These are phyloP conservation scores for Herpetotheres cachinnans DNA, from an alignment of 2,113 vertebrate species.

Conservation along the genomic window DNA sequence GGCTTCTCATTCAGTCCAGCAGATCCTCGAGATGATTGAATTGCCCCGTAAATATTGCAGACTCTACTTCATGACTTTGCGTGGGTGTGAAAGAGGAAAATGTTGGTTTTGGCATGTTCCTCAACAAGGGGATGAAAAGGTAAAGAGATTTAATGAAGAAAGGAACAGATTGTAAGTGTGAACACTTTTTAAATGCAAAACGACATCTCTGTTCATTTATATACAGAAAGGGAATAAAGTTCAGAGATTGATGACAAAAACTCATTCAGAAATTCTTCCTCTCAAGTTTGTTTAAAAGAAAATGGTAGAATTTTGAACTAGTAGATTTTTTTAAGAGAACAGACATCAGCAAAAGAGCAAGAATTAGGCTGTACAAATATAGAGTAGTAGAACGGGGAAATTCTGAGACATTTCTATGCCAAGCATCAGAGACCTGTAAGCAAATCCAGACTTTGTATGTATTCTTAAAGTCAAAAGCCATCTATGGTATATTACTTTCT, in stretches of 20 bases:
- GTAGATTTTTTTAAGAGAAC: background rate
- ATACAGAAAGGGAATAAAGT: background rate
- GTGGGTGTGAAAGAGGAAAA: constrained; percentile 73
- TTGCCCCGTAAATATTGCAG: constrained; percentile 83
- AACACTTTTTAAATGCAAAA: background rate
- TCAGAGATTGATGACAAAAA: background rate
- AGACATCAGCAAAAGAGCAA: background rate
- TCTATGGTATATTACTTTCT: background rate
- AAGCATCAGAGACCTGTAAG: background rate
- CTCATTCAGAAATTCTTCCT: background rate
- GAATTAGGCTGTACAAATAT: background rate
- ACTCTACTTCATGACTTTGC: constrained; percentile 82
- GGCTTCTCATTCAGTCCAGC: constrained; percentile 59
- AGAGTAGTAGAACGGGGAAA: background rate
- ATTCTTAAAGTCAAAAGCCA: background rate
- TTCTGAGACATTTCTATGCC: background rate
- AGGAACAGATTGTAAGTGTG: background rate
- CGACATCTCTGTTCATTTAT: background rate
- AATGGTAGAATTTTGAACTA: background rate
- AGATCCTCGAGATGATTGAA: constrained; percentile 51
- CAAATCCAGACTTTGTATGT: background rate
- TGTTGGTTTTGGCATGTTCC: constrained; percentile 85
- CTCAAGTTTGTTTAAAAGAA: background rate
- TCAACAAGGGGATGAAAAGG: constrained; percentile 85
- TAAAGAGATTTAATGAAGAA: constrained; percentile 48